A percentile compares a stretch with the other conserved stretches of the same genome.
Conservation (phyloP, 2,797 vertebrate genomes). For the Enteromius paludinosus region DNA sequence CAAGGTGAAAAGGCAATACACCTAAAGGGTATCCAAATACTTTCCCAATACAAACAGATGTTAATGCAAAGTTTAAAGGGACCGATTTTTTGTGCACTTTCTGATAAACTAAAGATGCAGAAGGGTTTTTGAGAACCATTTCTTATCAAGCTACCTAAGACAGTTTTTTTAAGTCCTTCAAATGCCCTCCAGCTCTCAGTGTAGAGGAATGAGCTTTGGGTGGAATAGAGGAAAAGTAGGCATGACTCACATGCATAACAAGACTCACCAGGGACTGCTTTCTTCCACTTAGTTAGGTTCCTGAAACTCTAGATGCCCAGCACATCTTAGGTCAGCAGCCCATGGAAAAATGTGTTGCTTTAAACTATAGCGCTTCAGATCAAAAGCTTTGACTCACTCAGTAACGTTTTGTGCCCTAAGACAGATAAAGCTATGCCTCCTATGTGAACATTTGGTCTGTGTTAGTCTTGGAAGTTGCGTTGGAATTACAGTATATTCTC, state of each 20-base stretch:
- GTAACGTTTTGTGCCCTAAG: not conserved
- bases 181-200: conserved; percentile 10
- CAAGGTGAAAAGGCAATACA: not conserved
- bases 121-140: not conserved
- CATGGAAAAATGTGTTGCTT: conserved; percentile 1
- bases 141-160: not conserved
- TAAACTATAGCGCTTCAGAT: conserved; percentile 20
- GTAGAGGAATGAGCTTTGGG: conserved; percentile 16
- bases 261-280: conserved; percentile 26
- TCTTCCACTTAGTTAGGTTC: conserved; percentile 37
- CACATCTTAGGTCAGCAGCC: conserved; percentile 37
- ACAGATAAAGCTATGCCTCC: conserved; percentile 22
- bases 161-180: conserved; percentile 20
- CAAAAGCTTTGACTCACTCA: conserved; percentile 28
- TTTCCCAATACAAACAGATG: not conserved
- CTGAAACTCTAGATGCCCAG: conserved; percentile 44
- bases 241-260: conserved; percentile 44
- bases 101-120: not conserved
- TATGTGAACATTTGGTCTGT: conserved; percentile 29
- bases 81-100: not conserved
- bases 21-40: not conserved
- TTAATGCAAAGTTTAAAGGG: not conserved
- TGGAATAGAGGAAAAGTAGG: conserved; percentile 28
- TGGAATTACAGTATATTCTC: conserved; percentile 26
- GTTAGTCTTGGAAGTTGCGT: conserved; percentile 39